Evolutionary conservation across 2,888 invertebrate genomes (phyloP).

Genomic region (Stenoptilia bipunctidactyla): DNA sequence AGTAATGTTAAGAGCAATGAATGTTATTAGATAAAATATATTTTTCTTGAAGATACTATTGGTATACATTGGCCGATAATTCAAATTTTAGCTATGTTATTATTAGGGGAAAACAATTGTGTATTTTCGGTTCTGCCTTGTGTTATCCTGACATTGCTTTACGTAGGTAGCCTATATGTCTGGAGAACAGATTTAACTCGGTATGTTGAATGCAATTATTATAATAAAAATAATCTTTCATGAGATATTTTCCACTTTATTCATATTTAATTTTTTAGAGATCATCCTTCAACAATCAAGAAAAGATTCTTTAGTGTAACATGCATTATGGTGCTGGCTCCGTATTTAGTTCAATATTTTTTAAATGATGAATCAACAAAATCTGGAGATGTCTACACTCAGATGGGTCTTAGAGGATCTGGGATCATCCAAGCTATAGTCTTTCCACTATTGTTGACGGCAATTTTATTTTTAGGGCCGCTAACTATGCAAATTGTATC

Average conservation of each 20-base stretch:
- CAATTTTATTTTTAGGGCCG: constrained; percentile 87
- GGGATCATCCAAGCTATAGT: constrained; percentile 81
- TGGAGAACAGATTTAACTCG: constrained; percentile 85
- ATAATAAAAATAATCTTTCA: no score
- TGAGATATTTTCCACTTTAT: no score
- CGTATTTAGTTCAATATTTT: constrained; percentile 81
- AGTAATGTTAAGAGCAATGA: no score
- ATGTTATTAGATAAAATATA: no score
- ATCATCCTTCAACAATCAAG: constrained; percentile 90
- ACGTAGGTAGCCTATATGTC: constrained; percentile 90
- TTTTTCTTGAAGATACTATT: no score
- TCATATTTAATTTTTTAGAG: constrained; percentile 68
- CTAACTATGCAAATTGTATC: constrained; percentile 78
- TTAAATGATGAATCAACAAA: constrained; percentile 73
- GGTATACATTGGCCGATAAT: no score
- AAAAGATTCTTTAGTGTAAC: constrained; percentile 88
- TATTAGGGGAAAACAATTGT: constrained; percentile 30
- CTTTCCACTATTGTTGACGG: constrained; percentile 83
- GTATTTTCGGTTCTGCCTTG: constrained; percentile 78
- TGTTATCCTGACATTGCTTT: constrained; percentile 80
- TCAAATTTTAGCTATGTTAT: no score
- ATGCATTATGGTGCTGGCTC: constrained; percentile 84
- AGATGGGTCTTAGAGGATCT: constrained; percentile 80
- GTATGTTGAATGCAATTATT: constrained; percentile 59
- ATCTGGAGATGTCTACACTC: constrained; percentile 74